Conservation (phyloP, 2,888 invertebrate species). For the Macrosiphum euphorbiae region DNA sequence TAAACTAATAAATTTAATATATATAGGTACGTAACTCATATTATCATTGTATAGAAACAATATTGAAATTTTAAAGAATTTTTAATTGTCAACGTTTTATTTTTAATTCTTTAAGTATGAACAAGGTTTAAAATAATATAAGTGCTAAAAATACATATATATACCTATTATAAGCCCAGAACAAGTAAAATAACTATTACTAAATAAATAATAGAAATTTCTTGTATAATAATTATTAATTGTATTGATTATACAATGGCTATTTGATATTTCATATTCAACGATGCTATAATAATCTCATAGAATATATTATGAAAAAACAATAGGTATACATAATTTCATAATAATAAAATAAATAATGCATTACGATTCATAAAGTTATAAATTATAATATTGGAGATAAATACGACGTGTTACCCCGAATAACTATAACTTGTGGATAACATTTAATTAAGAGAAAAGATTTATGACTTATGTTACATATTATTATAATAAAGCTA, state of each 20-base stretch:
- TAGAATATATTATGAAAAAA: not conserved
- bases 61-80: not conserved
- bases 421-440: not conserved
- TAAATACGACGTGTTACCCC: too few species aligned
- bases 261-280: not conserved
- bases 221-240: not conserved
- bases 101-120: not conserved
- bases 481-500: not conserved
- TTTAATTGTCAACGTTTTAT: not conserved
- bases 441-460: not conserved
- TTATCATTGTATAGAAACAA: not conserved
- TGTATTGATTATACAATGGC: not conserved
- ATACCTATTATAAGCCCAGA: not conserved
- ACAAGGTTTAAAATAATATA: not conserved
- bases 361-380: not conserved
- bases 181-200: not conserved
- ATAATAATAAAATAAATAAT: not conserved
- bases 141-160: not conserved
- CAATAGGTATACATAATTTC: not conserved
- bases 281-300: not conserved
- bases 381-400: not conserved
- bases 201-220: not conserved
- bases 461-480: not conserved
- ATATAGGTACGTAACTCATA: not conserved
- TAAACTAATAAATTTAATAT: not conserved